Evolutionary conservation across 92 coral and sea anemone species (phyloP).

Genomic region (Palythoa caribaeorum): DNA sequence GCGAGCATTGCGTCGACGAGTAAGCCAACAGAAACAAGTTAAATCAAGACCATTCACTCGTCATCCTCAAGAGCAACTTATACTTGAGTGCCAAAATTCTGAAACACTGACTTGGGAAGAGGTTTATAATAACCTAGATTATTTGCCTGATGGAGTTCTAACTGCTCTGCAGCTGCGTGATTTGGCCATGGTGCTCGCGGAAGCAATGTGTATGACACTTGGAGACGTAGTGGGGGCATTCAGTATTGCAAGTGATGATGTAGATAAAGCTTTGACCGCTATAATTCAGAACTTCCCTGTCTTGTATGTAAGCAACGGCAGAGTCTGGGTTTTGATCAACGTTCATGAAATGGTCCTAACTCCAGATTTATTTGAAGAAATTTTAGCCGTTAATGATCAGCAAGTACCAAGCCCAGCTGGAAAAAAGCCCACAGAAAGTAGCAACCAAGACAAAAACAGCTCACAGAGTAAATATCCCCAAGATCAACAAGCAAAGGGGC

Average conservation of each 20-base stretch:
- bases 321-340: constrained; percentile 29
- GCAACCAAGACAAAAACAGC: constrained; percentile 17
- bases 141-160: not conserved
- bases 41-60: constrained; percentile 34
- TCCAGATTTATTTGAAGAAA: constrained; percentile 24
- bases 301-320: constrained; percentile 32
- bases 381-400: constrained; percentile 27
- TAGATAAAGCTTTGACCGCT: constrained; percentile 20
- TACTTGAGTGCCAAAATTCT: constrained; percentile 38
- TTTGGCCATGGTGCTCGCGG: constrained; percentile 31
- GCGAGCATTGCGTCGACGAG: constrained; percentile 28
- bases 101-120: constrained; percentile 34
- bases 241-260: constrained; percentile 36
- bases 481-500: not conserved
- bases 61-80: constrained; percentile 18
- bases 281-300: constrained; percentile 49
- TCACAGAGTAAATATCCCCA: constrained; percentile 16
- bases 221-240: constrained; percentile 30
- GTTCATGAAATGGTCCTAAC: constrained; percentile 29
- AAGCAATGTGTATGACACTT: constrained; percentile 15
- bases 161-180: constrained; percentile 7
- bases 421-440: constrained; percentile 14
- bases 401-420: constrained; percentile 17
- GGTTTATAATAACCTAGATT: constrained; percentile 35
- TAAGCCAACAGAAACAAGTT: constrained; percentile 33